These are phyloP conservation scores for Polydrusus tereticollis DNA, from an alignment of 2,888 invertebrate genomes.

Conservation along the genomic window DNA sequence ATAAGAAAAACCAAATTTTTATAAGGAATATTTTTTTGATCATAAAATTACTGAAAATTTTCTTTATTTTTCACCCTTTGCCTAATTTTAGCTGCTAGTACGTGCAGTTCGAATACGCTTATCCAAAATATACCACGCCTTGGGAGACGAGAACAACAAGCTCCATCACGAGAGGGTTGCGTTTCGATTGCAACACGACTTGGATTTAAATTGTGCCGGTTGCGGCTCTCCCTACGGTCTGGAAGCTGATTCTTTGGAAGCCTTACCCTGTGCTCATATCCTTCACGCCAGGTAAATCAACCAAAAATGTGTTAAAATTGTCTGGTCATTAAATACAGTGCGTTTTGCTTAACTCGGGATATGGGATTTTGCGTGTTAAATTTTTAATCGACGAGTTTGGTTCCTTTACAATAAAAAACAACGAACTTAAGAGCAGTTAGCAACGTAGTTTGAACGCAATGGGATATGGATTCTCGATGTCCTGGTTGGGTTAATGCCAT, in stretches of 20 bases:
- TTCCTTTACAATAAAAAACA: no score
- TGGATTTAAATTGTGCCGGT: constrained; percentile 85
- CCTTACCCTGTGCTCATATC: constrained; percentile 89
- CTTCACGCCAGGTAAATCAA: constrained; percentile 80
- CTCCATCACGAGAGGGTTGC: constrained; percentile 82
- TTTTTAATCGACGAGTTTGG: no score
- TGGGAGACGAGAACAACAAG: constrained; percentile 86
- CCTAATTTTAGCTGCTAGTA: constrained; percentile 78
- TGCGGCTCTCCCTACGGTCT: constrained; percentile 84
- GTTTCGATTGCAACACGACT: constrained; percentile 73
- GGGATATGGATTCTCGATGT: no score
- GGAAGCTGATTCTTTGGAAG: constrained; percentile 81
- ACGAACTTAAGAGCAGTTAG: no score
- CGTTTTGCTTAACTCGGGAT: no score
- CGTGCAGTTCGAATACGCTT: constrained; percentile 84
- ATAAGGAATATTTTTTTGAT: no score
- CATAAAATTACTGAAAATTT: background rate
- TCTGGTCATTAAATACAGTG: no score
- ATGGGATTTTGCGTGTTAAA: no score
- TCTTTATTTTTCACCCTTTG: background rate
- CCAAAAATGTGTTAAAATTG: no score
- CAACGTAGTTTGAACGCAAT: no score
- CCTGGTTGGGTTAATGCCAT: no score
- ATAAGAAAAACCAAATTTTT: no score
- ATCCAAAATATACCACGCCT: constrained; percentile 83